Base-by-base conservation (phyloP, 2,113 vertebrate species). In the Ageneiosus marmoratus region DNA sequence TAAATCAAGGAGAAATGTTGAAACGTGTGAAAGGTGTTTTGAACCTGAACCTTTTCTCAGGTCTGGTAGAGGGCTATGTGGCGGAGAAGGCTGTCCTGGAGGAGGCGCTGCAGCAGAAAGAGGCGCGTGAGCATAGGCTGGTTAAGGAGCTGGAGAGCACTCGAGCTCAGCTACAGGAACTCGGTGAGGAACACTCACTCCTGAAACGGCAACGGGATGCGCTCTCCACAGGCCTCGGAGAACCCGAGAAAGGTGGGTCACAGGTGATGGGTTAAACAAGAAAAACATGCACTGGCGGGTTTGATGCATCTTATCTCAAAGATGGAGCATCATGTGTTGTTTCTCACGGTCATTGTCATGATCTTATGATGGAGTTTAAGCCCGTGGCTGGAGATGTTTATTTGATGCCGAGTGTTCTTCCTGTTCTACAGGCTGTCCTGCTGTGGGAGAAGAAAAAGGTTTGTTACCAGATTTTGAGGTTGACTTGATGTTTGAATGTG, bases 1-100 rank as follows among this genome's bases (percentile, higher is more conserved):
- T 12, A 22, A 20, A 55, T 22, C 7, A 55, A 55, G 1, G 55
- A 8, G 24, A 11, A 56, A 24, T 13, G 12, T 3, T 10, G 48
- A 50, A 50, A 50, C 48, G 0, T 56, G 55, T n/a, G 55, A 2
- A 56, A 56, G 58, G n/a, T 62, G n/a, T 62, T 62, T 27, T n/a
- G n/a, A 62, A 29, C 11, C 58, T 34, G 8, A 3, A 20, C 3
- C 48, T 65, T 79, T n/a, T n/a, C n/a, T 79, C 65, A 99, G 98
- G 97, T 20, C 91, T 98, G 80, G 89, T 97, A 0, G 96, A 97
- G 62, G 97, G 97, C 50, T 96, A 96, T 1, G 89, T 95, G 81
- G 94, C 92, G 62, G 98, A 98, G 90, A 97, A 96, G 84, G 93
- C 93, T 0, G 51, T 87, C 0, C 80, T 98, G 37, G 96, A 97